A percentile compares a stretch with the other conserved stretches of the same genome.
These are phyloP conservation scores for Pipistrellus nathusii DNA, from an alignment of 2,797 vertebrate genomes.

Conservation along the genomic window DNA sequence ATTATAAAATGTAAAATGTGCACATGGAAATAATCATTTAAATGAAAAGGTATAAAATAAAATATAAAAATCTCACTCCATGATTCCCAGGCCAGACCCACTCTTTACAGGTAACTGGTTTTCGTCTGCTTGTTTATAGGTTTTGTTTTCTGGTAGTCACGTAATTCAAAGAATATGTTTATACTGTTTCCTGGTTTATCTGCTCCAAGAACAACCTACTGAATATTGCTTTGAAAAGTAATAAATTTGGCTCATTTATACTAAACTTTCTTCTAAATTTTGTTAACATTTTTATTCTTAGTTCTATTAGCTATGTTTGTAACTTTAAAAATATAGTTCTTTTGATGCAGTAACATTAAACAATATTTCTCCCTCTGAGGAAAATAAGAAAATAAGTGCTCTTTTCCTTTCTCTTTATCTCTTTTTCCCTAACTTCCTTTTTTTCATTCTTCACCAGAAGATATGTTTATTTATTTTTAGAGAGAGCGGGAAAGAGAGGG, in stretches of 20 bases:
- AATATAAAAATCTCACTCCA: conserved; percentile 45
- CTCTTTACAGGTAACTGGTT: conserved; percentile 37
- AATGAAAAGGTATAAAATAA: conserved; percentile 63
- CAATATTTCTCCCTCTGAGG: background rate
- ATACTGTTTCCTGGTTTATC: conserved; percentile 3
- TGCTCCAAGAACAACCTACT: conserved; percentile 24
- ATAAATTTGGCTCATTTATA: background rate
- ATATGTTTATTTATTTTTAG: background rate
- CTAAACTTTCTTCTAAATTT: conserved; percentile 8
- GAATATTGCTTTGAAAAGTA: conserved; percentile 22
- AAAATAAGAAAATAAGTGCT: background rate
- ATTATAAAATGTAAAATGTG: conserved; percentile 40
- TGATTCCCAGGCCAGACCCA: background rate
- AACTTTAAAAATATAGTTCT: conserved; percentile 15
- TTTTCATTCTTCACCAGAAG: background rate
- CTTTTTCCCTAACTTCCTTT: background rate
- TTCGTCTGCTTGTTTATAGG: background rate
- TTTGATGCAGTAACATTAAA: background rate
- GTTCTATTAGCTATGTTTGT: conserved; percentile 23
- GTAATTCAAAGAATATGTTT: background rate
- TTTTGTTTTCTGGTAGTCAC: background rate
- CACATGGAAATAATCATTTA: conserved; percentile 64
- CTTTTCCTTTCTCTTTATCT: background rate
- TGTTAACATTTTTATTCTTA: conserved; percentile 40
- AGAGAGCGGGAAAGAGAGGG: background rate